Conservation (phyloP, 2,797 vertebrate genomes). For the Miichthys miiuy region DNA sequence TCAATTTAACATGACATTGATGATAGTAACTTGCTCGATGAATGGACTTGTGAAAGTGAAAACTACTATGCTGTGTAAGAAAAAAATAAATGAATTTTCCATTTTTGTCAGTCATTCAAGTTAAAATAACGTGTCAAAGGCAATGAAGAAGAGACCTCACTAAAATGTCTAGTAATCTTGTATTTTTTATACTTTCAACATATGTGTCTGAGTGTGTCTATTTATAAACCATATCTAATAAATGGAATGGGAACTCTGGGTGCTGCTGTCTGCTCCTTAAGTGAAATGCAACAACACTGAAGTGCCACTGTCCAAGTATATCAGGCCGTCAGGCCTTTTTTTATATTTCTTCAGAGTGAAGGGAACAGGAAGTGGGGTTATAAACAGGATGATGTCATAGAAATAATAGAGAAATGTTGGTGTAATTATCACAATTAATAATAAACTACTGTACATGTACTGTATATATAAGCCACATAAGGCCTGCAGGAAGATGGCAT, state of each 20-base stretch:
- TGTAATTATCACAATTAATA: not conserved
- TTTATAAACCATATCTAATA: constrained; percentile 86
- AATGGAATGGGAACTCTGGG: constrained; percentile 79
- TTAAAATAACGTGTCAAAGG: constrained; percentile 68
- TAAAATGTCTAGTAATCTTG: constrained; percentile 78
- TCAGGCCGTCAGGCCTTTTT: not conserved
- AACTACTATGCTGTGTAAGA: constrained; percentile 70
- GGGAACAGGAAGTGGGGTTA: not conserved
- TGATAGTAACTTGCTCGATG: constrained; percentile 79
- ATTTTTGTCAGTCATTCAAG: constrained; percentile 72
- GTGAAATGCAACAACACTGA: not conserved
- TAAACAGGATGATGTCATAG: not conserved
- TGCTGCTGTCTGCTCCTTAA: constrained; percentile 23
- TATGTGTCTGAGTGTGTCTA: constrained; percentile 82
- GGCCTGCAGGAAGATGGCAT: too few relatives aligned
- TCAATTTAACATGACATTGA: constrained; percentile 72
- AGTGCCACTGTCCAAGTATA: not conserved
- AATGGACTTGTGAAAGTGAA: constrained; percentile 80
- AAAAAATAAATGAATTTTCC: constrained; percentile 68
- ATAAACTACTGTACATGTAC: too few relatives aligned
- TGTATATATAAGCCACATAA: too few relatives aligned
- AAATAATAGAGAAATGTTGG: not conserved
- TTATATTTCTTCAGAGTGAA: not conserved
- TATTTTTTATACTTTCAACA: constrained; percentile 84
- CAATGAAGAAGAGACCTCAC: constrained; percentile 77